Base-by-base conservation (phyloP, 2,888 invertebrate species). In the Synergus laeviventris region DNA sequence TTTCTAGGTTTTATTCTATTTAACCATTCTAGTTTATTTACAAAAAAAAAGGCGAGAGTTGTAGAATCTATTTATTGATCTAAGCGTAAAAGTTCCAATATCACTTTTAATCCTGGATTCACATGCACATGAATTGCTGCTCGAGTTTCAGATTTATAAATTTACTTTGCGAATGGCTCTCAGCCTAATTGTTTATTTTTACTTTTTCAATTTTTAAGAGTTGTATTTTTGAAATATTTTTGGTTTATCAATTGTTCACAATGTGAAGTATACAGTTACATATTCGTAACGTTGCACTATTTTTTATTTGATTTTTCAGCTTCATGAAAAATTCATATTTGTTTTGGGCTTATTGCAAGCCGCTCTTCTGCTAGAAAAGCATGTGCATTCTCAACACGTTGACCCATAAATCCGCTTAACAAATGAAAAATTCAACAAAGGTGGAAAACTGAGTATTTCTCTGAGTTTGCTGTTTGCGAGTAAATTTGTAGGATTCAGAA, bases 401-500 rank as follows among this genome's bases (percentile, higher is more conserved):
- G 45, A 31, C 31, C 16, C n/a, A 11, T 31, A 70, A 70, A 31
- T 45, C 24, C n/a, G 31, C 45, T 36, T 45, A 66, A 24, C 3
- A 14, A 66, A 66, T 66, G 21, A 42, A 66, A 42, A 64, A 39
- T 64, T 64, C 14, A 64, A 21, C 42, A 42, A 64, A 42, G 14
- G 39, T 45, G 66, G 11, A 45, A 49, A 70, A 70, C 9, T 70
- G 56, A 56, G 21, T 56, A 56, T 21, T 56, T 56, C 12, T 8
- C 56, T 42, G 45, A 12, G 5, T 14, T 42, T 21, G 11, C 64
- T 21, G 11, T 45, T 66, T 24, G 24, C 24, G 45, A 24, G 45
- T 24, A 45, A 70, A 70, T 70, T 64, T 45, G 66, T 31, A 42
- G 42, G 45, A 45, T 70, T 70, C 4, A 45, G 31, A 45, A 31